phyloP scores from a whole-genome alignment of 2,797 vertebrate genomes.

The Aphelocoma californica region DNA sequence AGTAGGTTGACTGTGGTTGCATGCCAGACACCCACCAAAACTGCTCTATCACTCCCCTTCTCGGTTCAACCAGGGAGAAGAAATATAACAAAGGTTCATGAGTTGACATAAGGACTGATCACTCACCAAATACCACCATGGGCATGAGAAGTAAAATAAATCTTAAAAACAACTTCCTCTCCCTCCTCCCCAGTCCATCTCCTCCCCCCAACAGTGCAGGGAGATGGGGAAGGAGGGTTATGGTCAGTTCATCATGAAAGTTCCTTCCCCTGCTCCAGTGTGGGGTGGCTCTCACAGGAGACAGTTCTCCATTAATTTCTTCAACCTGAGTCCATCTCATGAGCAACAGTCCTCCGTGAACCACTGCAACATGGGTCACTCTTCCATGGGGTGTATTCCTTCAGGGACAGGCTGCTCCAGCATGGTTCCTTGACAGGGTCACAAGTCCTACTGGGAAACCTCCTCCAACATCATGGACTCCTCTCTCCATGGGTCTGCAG shows the following conservation, averaged over 20 bases:
- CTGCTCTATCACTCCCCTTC: not conserved
- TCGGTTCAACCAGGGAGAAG: not conserved
- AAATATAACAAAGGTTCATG: not conserved
- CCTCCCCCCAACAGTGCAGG: rapidly evolving
- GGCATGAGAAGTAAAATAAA: not conserved
- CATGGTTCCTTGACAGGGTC: not conserved
- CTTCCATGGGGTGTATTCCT: not conserved
- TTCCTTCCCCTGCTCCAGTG: not conserved
- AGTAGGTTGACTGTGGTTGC: not conserved
- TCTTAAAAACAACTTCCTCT: not conserved
- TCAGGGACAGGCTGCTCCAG: not conserved
- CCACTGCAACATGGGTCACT: not conserved
- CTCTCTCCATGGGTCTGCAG: not conserved
- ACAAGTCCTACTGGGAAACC: not conserved
- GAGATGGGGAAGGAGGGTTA: not conserved
- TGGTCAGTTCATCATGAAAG: not conserved
- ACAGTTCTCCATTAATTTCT: not conserved
- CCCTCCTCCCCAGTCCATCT: not conserved
- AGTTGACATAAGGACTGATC: not conserved
- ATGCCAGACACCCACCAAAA: not conserved
- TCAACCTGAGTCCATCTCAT: not conserved
- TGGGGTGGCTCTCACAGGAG: not conserved
- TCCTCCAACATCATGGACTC: not conserved
- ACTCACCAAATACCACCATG: not conserved
- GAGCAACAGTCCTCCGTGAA: not conserved